Evolutionary conservation across 2,113 vertebrate species (phyloP).

Genomic region (Poeciliopsis occidentalis): DNA sequence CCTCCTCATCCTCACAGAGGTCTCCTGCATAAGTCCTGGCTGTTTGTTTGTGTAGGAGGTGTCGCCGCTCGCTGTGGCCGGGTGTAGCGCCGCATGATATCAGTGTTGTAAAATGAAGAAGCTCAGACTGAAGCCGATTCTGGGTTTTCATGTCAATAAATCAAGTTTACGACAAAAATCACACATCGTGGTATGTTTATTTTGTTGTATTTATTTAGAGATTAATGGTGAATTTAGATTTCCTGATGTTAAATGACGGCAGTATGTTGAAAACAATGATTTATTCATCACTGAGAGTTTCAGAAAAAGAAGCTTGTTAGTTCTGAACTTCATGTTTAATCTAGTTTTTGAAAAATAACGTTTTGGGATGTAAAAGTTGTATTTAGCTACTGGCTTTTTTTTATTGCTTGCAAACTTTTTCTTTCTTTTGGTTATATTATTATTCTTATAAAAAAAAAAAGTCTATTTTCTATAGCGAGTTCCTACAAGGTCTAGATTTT

Average conservation of each 20-base stretch:
- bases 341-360: too few relatives aligned
- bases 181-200: not conserved
- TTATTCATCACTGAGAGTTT: not conserved
- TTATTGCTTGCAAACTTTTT: too few relatives aligned
- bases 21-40: constrained; percentile 60
- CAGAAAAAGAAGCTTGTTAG: not conserved
- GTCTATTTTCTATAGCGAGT: too few relatives aligned
- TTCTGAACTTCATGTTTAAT: too few relatives aligned
- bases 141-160: constrained; percentile 72
- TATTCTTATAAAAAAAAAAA: too few relatives aligned
- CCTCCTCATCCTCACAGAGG: constrained; percentile 22
- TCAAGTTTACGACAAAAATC: constrained; percentile 51
- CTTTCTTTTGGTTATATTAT: too few relatives aligned
- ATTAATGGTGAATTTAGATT: not conserved
- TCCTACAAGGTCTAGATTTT: not conserved
- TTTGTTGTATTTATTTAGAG: not conserved
- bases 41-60: constrained; percentile 71
- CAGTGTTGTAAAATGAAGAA: constrained; percentile 62
- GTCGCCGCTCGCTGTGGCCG: constrained; percentile 59
- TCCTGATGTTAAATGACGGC: not conserved
- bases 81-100: constrained; percentile 68
- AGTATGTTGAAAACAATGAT: too few relatives aligned
- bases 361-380: too few relatives aligned
- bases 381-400: too few relatives aligned
- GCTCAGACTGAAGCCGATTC: constrained; percentile 40